Percentiles rank a stretch among this genome's conserved stretches.
Conservation (phyloP, 2,888 invertebrate species). For the Drosophila macrospina region DNA sequence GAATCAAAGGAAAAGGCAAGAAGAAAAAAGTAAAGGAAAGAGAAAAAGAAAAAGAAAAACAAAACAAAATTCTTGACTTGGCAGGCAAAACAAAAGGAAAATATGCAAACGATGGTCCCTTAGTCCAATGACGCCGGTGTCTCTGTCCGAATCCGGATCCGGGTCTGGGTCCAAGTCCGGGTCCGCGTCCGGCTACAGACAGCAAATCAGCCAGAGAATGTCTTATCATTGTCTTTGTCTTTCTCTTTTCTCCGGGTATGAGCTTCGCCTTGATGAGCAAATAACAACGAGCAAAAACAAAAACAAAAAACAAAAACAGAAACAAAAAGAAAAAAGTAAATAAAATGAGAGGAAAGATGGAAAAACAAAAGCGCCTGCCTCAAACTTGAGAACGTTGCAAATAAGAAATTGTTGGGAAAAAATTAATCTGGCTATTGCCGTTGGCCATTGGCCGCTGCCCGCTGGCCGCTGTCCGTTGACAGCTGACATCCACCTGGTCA, state of each 20-base stretch:
- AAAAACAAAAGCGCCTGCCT: constrained; percentile 28
- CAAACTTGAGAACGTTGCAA: constrained; percentile 42
- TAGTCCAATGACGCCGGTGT: constrained; percentile 15
- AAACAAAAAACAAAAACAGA: too few relatives aligned
- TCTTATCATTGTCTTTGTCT: constrained; percentile 33
- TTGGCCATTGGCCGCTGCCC: constrained; percentile 26
- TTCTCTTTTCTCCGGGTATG: constrained; percentile 1
- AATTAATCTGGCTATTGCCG: constrained; percentile 55
- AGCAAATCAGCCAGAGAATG: constrained; percentile 54
- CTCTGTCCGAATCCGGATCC: constrained; percentile 2
- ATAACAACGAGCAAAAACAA: constrained; percentile 27
- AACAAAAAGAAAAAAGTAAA: too few relatives aligned
- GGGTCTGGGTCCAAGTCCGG: constrained; percentile 8
- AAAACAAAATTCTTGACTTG: constrained; percentile 53
- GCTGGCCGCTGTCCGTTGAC: constrained; percentile 41
- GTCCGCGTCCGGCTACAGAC: constrained; percentile 3
- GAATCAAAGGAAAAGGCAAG: constrained; percentile 15
- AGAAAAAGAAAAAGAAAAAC: constrained; percentile 1
- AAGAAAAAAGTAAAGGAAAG: not conserved
- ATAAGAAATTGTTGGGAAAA: constrained; percentile 49
- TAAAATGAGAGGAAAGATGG: not conserved
- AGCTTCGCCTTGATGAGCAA: constrained; percentile 25
- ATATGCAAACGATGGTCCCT: constrained; percentile 55
- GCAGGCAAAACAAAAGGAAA: constrained; percentile 62
- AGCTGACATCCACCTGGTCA: constrained; percentile 52